These are phyloP conservation scores for Drosophila triauraria DNA, from an alignment of 1,140 invertebrate genomes.

Conservation along the genomic window DNA sequence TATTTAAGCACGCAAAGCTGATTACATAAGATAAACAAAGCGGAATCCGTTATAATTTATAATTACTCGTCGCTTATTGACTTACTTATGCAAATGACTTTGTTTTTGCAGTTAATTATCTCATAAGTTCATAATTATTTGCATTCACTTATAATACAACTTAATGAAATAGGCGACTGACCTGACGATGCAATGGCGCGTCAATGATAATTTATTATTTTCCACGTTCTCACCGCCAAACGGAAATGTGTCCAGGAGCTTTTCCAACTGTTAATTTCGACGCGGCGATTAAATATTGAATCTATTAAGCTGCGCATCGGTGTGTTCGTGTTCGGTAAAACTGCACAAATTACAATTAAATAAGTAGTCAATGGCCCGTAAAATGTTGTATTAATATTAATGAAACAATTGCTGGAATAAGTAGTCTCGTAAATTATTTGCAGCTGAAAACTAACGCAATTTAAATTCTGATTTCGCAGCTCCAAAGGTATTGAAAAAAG, in stretches of 20 bases:
- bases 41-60: conserved; percentile 68
- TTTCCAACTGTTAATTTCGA: conserved; percentile 39
- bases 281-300: conserved; percentile 30
- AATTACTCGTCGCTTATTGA: conserved; percentile 67
- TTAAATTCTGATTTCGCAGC: conserved; percentile 42
- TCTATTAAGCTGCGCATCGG: conserved; percentile 16
- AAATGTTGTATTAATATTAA: conserved; percentile 63
- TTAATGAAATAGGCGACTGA: conserved; percentile 25
- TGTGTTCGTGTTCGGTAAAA: conserved; percentile 6
- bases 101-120: conserved; percentile 66
- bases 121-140: conserved; percentile 60
- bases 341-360: conserved; percentile 38
- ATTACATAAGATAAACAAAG: conserved; percentile 63
- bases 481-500: conserved; percentile 37
- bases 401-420: conserved; percentile 43
- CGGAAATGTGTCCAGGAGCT: conserved; percentile 39
- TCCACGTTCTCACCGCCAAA: conserved; percentile 23
- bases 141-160: conserved; percentile 32
- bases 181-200: neutral
- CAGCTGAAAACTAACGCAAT: conserved; percentile 31
- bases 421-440: conserved; percentile 44
- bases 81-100: conserved; percentile 70
- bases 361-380: conserved; percentile 47
- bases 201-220: conserved; percentile 34
- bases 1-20: conserved; percentile 63